Evolutionary conservation across 2,113 vertebrate species (phyloP), one percentile per base, ranked within the genome.

Genomic region (Polyodon spathula): DNA sequence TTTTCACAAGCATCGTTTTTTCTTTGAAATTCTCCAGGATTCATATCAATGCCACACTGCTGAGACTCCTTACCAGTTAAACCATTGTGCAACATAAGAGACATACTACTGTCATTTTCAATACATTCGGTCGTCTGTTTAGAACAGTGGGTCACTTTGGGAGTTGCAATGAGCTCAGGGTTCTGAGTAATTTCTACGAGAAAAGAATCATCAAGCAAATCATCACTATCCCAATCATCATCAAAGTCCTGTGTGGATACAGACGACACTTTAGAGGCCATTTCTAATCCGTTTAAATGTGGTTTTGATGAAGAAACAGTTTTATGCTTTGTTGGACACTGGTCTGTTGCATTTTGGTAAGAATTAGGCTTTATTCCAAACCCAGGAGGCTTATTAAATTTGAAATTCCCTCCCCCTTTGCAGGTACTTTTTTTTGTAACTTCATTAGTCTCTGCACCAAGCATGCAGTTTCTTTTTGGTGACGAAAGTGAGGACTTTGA

Each of bases 211-310:
- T 87, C 70, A 50, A 95, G 73, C 50, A 96, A 73, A 64, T 89
- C 89, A 39, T 84, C 79, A 61, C 82, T 88, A 78, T 91, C 95
- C 63, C 93, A 93, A 74, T 91, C 89, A 5, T 93, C 93, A 4
- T 84, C 78, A 79, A 93, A 92, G 59, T 86, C 78, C 17, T 66
- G 72, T 4, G 66, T 60, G 41, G 71, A 59, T 44, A 16, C 11
- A 39, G 51, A 69, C 8, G 37, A 50, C 17, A 68, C 73, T 63
- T 37, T 42, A 6, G 70, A 65, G 48, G 37, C 58, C 8, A 65
- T 41, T n/a, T 41, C 66, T 42, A 14, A 1, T 68, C 52, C 14
- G 54, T 39, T 59, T 65, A 37, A n/a, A 37, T 55, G 16, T 27
- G 16, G 16, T 16, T 55, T 17, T 55, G 17, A 17, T 9, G 10